Evolutionary conservation across 2,888 invertebrate species (phyloP), one percentile per base, ranked within the genome.

Genomic region (Lobophora halterata): DNA sequence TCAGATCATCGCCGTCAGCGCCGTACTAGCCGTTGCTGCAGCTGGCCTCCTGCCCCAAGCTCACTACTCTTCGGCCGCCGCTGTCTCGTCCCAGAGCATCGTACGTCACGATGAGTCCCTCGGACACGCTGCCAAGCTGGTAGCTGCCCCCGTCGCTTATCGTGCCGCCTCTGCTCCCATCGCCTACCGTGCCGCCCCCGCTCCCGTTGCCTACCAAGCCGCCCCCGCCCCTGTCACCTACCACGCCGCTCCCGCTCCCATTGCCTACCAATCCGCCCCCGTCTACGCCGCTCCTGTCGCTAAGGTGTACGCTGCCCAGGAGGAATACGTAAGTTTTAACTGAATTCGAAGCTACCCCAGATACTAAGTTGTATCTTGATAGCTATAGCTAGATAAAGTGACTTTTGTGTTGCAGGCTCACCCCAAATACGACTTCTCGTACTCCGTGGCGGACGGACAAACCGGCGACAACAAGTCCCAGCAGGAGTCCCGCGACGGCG

Each of bases 381-480:
- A n/a, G n/a, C n/a, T n/a, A n/a, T n/a, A n/a, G n/a, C n/a, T n/a
- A n/a, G n/a, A n/a, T n/a, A n/a, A n/a, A n/a, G n/a, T n/a, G n/a
- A n/a, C n/a, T n/a, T n/a, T n/a, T n/a, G n/a, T n/a, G n/a, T 2
- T 1, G 1, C 55, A 83, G 79, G 70, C 85, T 1, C 65, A 83
- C 67, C 87, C 86, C 47, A 78, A 77, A 58, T 87, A 86, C 68
- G 81, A 88, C 57, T 89, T 78, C 79, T 77, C 73, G 36, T 90
- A 90, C 77, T 88, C 88, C 12, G 89, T 90, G 1, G 78, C 87
- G 48, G 89, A 90, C 62, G 72, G 81, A 9, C 88, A 89, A 69
- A 89, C 89, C 63, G 89, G 89, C 25, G 90, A 90, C 75, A 79
- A 86, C 71, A 89, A 89, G 73, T 77, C 79, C 43, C 89, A 89